Evolutionary conservation across 35 echinoderm and acorn worm species (phyloP).

Genomic region (Lytechinus pictus): DNA sequence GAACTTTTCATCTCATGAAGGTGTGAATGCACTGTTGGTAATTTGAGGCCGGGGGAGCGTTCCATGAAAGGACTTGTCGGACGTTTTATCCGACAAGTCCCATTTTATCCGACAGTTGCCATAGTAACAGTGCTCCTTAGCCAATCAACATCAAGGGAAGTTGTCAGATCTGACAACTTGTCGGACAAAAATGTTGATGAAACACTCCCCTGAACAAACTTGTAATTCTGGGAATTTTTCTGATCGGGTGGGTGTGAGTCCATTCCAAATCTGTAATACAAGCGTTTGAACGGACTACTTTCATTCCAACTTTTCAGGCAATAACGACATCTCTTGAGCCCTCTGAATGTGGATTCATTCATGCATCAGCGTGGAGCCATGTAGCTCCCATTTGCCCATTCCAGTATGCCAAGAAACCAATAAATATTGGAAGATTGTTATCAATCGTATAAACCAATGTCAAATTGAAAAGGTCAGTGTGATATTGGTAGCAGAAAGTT

Average conservation of each 20-base stretch:
- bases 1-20: too few relatives aligned
- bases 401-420: neutral
- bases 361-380: neutral
- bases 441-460: neutral
- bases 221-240: neutral
- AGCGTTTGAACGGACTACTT: neutral
- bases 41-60: too few relatives aligned
- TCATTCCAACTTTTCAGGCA: neutral
- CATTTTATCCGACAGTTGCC: too few relatives aligned
- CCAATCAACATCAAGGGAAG: too few relatives aligned
- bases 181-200: neutral
- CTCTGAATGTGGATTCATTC: neutral
- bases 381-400: neutral
- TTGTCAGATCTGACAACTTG: too few relatives aligned
- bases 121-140: too few relatives aligned
- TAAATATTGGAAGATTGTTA: conserved; percentile 6
- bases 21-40: too few relatives aligned
- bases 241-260: neutral
- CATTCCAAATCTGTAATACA: neutral
- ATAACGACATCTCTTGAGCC: neutral
- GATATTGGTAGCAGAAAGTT: neutral
- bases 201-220: neutral
- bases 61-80: too few relatives aligned
- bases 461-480: neutral
- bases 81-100: too few relatives aligned